Conservation (phyloP, 2,888 invertebrate genomes). For the Teinopalpus imperialis region DNA sequence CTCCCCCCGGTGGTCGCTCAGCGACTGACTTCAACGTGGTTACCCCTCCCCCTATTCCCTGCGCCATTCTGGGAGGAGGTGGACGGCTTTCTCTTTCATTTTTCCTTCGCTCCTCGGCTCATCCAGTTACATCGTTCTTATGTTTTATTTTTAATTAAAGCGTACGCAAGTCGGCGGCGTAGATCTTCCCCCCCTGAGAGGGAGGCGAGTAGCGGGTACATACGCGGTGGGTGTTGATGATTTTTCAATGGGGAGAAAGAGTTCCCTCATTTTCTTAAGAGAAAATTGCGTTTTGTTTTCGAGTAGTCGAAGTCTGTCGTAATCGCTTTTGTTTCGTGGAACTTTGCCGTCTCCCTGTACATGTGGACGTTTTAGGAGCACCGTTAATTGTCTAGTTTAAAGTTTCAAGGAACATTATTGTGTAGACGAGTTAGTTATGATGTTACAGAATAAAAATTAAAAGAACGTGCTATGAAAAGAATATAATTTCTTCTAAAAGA, state of each 20-base stretch:
- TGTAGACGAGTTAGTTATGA: slow-evolving; percentile 57
- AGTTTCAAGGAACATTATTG: slow-evolving; percentile 65
- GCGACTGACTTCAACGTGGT: slow-evolving; percentile 73
- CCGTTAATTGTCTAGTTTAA: slow-evolving; percentile 76
- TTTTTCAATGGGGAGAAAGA: slow-evolving; percentile 83
- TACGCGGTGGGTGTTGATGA: slow-evolving; percentile 81
- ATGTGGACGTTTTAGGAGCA: slow-evolving; percentile 59
- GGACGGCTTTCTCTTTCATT: slow-evolving; percentile 82
- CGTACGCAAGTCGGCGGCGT: slow-evolving; percentile 82
- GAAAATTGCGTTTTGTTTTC: slow-evolving; percentile 83
- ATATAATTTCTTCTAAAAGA: too few species aligned
- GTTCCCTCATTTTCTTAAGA: slow-evolving; percentile 83
- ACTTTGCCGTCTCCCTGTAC: slow-evolving; percentile 60
- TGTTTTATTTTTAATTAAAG: slow-evolving; percentile 83
- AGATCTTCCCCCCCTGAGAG: slow-evolving; percentile 66
- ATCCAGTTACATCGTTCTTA: slow-evolving; percentile 83
- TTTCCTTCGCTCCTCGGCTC: slow-evolving; percentile 82
- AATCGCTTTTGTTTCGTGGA: slow-evolving; percentile 80
- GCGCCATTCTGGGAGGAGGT: slow-evolving; percentile 52
- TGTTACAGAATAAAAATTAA: slow-evolving; percentile 34
- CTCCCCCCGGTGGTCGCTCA: slow-evolving; percentile 67
- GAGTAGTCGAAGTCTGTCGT: slow-evolving; percentile 81
- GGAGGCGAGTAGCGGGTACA: slow-evolving; percentile 58
- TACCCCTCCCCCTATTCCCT: slow-evolving; percentile 40
- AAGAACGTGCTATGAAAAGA: too few species aligned